Evolutionary conservation across 2,113 vertebrate species (phyloP).

Genomic region (Cinclus mexicanus): DNA sequence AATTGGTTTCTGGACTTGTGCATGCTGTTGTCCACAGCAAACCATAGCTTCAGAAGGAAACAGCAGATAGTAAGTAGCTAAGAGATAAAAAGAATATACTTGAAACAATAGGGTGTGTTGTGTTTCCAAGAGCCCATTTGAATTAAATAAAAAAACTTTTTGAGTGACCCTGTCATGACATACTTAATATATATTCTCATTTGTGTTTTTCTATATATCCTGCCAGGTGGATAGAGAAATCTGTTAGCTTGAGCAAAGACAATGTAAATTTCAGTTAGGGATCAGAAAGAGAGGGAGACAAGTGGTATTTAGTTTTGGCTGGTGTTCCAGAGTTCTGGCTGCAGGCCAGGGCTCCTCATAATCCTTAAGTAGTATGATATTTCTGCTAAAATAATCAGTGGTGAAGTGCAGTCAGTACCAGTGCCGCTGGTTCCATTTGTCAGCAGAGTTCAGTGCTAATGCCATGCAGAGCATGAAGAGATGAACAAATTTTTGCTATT

Average conservation of each 20-base stretch:
- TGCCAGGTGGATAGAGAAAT: not conserved
- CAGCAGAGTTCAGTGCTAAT: not conserved
- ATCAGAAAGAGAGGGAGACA: not conserved
- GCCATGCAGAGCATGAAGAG: not conserved
- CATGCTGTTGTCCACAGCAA: not conserved
- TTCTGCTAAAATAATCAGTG: conserved; percentile 22
- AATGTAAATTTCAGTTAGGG: not conserved
- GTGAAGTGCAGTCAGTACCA: not conserved
- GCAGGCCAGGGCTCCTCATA: conserved; percentile 18
- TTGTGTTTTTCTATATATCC: not conserved
- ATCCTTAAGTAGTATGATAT: conserved; percentile 34
- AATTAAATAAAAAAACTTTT: not conserved
- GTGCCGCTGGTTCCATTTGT: not conserved
- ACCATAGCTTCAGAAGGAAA: not conserved
- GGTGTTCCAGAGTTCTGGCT: not conserved
- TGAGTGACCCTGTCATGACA: not conserved
- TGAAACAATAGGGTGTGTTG: accelerated
- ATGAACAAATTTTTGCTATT: not conserved
- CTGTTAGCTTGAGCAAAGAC: not conserved
- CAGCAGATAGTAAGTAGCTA: not conserved
- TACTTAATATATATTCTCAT: not conserved
- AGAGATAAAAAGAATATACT: not conserved
- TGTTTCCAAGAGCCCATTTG: not conserved
- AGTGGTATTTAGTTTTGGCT: conserved; percentile 1
- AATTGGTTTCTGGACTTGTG: not conserved